These are phyloP conservation scores for Panopea generosa DNA, from an alignment of 2,888 invertebrate genomes.

Conservation along the genomic window DNA sequence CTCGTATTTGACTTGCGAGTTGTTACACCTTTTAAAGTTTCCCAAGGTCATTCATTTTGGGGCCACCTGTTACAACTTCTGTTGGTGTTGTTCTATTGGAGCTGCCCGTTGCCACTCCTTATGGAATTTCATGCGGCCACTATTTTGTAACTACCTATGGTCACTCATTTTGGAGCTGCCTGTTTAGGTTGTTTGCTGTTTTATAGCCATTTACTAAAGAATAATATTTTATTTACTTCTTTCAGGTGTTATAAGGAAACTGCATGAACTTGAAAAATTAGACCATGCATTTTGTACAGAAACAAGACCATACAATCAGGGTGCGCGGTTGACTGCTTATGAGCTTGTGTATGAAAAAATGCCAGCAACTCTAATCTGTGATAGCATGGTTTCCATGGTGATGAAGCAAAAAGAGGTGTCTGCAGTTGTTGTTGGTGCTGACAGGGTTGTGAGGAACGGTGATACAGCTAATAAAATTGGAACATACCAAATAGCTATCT, in stretches of 20 bases:
- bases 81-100: too few species aligned
- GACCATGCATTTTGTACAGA: constrained; percentile 98
- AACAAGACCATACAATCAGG: constrained; percentile 98
- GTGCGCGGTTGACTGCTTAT: constrained; percentile 95
- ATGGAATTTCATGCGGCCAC: too few species aligned
- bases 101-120: too few species aligned
- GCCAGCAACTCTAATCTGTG: constrained; percentile 96
- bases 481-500: constrained; percentile 91
- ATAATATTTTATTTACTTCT: too few species aligned
- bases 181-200: too few species aligned
- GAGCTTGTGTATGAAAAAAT: constrained; percentile 93
- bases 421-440: constrained; percentile 99
- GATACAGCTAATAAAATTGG: constrained; percentile 99
- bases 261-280: constrained; percentile 88
- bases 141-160: too few species aligned
- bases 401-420: constrained; percentile 93
- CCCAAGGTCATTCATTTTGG: too few species aligned
- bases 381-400: constrained; percentile 97
- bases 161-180: too few species aligned
- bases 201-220: too few species aligned
- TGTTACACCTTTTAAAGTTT: too few species aligned
- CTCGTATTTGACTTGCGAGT: too few species aligned
- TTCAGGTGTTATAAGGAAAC: constrained; percentile 92
- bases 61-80: too few species aligned
- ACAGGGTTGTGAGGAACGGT: constrained; percentile 97